phyloP scores from a whole-genome alignment of 2,113 vertebrate genomes.

The Lamprotornis superbus region DNA sequence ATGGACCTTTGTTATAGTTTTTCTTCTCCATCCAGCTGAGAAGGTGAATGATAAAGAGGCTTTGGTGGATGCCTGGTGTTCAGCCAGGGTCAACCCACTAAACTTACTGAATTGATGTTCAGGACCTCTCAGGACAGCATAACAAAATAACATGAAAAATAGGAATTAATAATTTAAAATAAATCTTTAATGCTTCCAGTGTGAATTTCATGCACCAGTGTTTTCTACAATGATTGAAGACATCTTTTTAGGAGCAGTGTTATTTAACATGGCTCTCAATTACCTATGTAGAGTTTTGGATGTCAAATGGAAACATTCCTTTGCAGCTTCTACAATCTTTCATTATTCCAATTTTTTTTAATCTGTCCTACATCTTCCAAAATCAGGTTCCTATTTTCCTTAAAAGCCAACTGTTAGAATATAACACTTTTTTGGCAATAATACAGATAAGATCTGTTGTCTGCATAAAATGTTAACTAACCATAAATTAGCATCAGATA shows the following conservation, averaged over 20 bases:
- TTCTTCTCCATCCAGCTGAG: not conserved
- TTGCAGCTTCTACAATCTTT: constrained; percentile 9
- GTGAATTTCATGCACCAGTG: not conserved
- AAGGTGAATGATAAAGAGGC: not conserved
- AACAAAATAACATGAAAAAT: not conserved
- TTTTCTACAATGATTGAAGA: not conserved
- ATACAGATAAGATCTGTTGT: constrained; percentile 47
- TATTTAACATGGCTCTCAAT: not conserved
- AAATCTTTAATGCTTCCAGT: not conserved
- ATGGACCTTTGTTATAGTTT: not conserved
- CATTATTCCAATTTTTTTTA: constrained; percentile 12
- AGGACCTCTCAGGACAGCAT: not conserved
- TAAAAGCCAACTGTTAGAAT: constrained; percentile 63
- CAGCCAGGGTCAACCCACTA: not conserved
- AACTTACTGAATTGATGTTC: not conserved
- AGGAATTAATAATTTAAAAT: not conserved
- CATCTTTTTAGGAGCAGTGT: not conserved
- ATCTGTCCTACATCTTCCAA: constrained; percentile 3
- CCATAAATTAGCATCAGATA: constrained; percentile 29
- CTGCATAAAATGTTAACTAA: constrained; percentile 61
- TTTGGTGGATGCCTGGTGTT: not conserved
- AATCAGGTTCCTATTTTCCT: constrained; percentile 29
- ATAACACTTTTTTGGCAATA: constrained; percentile 64
- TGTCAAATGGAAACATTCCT: constrained; percentile 50
- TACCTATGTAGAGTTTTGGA: not conserved